These are phyloP conservation scores for Caenorhabditis panamensis DNA, from an alignment of 2,888 invertebrate genomes.

Conservation along the genomic window DNA sequence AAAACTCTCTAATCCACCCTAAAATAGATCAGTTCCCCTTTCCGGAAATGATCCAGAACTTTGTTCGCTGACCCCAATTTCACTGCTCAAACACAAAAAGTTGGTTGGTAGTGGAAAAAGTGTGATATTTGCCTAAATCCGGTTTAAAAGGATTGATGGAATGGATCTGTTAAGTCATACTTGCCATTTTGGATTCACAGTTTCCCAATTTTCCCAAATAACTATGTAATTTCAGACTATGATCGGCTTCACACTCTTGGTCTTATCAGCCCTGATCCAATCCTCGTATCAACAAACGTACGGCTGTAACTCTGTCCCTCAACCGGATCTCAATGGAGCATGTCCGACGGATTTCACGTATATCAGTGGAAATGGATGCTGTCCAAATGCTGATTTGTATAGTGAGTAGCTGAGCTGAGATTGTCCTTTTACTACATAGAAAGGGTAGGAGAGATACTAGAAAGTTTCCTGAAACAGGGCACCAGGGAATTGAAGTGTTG, in stretches of 20 bases:
- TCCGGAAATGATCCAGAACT: slow-evolving; percentile 47
- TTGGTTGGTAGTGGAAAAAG: slow-evolving; percentile 18
- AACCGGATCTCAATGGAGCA: slow-evolving; percentile 44
- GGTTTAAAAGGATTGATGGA: slow-evolving; percentile 22
- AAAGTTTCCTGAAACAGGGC: too few relatives aligned
- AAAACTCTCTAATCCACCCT: neutral
- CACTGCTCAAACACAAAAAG: slow-evolving; percentile 41
- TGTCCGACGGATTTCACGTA: slow-evolving; percentile 39
- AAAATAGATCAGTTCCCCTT: too few relatives aligned
- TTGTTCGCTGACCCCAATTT: slow-evolving; percentile 21
- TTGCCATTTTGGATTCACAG: neutral
- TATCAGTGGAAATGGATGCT: slow-evolving; percentile 47
- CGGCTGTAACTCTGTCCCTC: slow-evolving; percentile 39
- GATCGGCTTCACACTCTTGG: neutral
- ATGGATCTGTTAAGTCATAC: slow-evolving; percentile 2
- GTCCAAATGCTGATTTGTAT: slow-evolving; percentile 40
- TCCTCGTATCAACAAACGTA: slow-evolving; percentile 10
- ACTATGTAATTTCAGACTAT: too few relatives aligned
- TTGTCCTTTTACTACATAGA: too few relatives aligned
- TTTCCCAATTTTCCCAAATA: slow-evolving; percentile 2
- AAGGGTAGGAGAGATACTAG: too few relatives aligned
- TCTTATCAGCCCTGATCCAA: neutral
- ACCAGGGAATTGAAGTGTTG: too few relatives aligned
- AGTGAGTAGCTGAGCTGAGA: neutral
- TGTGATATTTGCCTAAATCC: slow-evolving; percentile 19